A percentile compares a stretch with the other conserved stretches of the same genome.
Evolutionary conservation across 2,113 vertebrate genomes (phyloP).

Genomic region (Sitta europaea): DNA sequence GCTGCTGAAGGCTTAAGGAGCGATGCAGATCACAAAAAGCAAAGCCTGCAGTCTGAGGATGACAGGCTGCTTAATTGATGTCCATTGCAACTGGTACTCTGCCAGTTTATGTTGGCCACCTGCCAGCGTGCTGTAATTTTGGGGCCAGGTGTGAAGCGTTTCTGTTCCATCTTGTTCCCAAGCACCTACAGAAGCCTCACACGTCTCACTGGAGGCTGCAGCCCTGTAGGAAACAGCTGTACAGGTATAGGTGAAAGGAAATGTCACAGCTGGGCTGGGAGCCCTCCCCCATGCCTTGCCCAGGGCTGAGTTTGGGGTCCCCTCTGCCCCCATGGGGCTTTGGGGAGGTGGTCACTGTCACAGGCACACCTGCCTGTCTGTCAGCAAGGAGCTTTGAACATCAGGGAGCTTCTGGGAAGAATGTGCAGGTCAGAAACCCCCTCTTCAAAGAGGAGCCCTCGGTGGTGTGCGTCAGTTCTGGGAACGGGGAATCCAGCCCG

Average conservation of each 20-base stretch:
- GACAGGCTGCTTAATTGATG: slow-evolving; percentile 82
- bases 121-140: slow-evolving; percentile 79
- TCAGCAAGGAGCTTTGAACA: slow-evolving; percentile 37
- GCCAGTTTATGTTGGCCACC: slow-evolving; percentile 78
- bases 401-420: slow-evolving; percentile 10
- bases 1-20: slow-evolving; percentile 69
- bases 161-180: slow-evolving; percentile 80
- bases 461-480: neutral
- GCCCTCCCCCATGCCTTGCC: slow-evolving; percentile 31
- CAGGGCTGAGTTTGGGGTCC: slow-evolving; percentile 18
- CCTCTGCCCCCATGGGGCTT: neutral
- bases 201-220: slow-evolving; percentile 66
- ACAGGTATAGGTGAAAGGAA: slow-evolving; percentile 74
- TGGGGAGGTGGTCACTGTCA: slow-evolving; percentile 25
- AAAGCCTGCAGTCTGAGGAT: slow-evolving; percentile 73
- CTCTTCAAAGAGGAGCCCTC: slow-evolving; percentile 1
- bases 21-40: slow-evolving; percentile 53
- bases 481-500: neutral
- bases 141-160: slow-evolving; percentile 82
- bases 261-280: slow-evolving; percentile 66
- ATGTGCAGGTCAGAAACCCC: neutral
- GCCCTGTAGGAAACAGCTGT: slow-evolving; percentile 78
- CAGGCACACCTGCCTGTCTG: slow-evolving; percentile 53
- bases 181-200: slow-evolving; percentile 76
- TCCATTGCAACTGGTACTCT: slow-evolving; percentile 80